Base-by-base conservation (phyloP, 1,140 invertebrate species). In the Eubasilissa regina region DNA sequence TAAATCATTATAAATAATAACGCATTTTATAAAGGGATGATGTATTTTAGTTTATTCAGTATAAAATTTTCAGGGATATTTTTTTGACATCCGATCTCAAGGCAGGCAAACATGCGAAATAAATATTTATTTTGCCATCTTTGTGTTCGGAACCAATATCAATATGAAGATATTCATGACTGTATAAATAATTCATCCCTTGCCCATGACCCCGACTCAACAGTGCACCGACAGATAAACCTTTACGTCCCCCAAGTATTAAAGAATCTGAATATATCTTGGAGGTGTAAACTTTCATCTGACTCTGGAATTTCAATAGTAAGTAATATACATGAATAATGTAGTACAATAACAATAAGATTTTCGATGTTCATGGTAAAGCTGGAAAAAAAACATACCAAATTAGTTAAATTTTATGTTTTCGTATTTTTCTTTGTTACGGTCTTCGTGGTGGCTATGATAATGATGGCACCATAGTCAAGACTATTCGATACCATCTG, bases 151-250 rank as follows among this genome's bases (percentile, higher is more conserved):
- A 44, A 21, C 58, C 25, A 64, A 75, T 75, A 75, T 60, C 55
- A 45, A 45, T 60, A 58, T 45, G 73, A 75, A 75, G 43, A 60
- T 58, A 75, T 75, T 75, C 73, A 75, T 75, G 73, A 58, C 51
- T 60, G 25, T 47, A 75, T 75, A 75, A 75, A 75, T 75, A 75
- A 75, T 75, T 75, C 55, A 75, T 75, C 53, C 55, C 43, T 25
- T 45, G 53, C 55, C 43, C 21, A 7, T 25, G 15, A 21, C 70
- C 48, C 12, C n/a, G 47, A 17, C 51, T 17, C 15, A 73, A 51
- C 3, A 73, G 51, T 73, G 51, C 51, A 73, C 53, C 15, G 21
- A 75, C 15, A 56, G 35, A 60, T 53, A 60, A n/a, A 35, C 43
- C 35, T 15, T 45, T 25, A 45, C 43, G 19, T 55, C 15, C 55